Evolutionary conservation across 2,888 invertebrate species (phyloP).

Genomic region (Sipha maydis): DNA sequence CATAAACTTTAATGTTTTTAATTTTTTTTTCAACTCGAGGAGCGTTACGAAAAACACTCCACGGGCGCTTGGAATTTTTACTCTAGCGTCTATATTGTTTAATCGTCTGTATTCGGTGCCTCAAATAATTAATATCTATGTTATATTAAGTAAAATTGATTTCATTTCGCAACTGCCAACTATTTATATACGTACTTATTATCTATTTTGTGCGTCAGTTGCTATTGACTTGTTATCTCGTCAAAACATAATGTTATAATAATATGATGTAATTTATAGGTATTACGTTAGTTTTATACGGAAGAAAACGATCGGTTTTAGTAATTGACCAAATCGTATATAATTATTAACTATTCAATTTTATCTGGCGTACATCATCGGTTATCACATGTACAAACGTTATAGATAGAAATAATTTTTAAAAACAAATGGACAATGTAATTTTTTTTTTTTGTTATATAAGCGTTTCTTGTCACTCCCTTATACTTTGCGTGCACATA

Average conservation of each 20-base stretch:
- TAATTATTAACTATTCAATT: neutral
- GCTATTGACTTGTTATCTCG: constrained; percentile 2
- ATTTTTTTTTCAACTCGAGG: neutral
- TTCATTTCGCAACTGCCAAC: constrained; percentile 36
- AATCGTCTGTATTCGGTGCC: neutral
- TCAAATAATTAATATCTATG: neutral
- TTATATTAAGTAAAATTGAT: neutral
- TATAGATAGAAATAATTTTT: neutral
- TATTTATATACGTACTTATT: constrained; percentile 21
- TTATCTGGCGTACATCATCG: neutral
- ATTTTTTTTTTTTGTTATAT: neutral
- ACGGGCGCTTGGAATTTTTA: neutral
- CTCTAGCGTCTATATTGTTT: neutral
- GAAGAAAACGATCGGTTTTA: neutral
- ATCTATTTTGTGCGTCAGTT: constrained; percentile 5
- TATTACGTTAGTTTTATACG: neutral
- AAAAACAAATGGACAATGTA: constrained; percentile 4
- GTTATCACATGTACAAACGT: neutral
- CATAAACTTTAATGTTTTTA: neutral
- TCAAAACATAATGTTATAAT: neutral
- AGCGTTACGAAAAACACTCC: neutral
- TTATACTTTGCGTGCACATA: neutral
- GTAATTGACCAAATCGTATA: neutral
- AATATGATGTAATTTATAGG: neutral
- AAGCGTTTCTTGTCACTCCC: neutral